Conservation (phyloP, 2,888 invertebrate genomes). For the Microctonus brassicae region DNA sequence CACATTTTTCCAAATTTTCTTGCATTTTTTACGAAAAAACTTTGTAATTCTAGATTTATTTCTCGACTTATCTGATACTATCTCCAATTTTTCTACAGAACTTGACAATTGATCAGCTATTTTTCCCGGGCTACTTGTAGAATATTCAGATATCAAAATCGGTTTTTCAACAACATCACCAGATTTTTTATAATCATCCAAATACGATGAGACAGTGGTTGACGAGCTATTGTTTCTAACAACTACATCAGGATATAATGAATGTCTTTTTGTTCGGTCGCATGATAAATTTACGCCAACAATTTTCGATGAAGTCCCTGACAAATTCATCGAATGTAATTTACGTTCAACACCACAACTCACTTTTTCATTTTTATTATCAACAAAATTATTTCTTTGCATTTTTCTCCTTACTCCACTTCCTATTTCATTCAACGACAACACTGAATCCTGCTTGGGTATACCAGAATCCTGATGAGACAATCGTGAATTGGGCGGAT, state of each 20-base stretch:
- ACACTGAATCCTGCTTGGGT: background rate
- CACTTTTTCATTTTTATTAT: background rate
- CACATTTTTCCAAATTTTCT: background rate
- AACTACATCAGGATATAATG: conserved; percentile 8
- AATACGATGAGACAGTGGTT: background rate
- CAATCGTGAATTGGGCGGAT: conserved; percentile 8
- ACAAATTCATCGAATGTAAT: background rate
- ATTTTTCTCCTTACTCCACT: too few relatives aligned
- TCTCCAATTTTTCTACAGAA: background rate
- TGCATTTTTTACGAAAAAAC: background rate
- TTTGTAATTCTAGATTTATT: background rate
- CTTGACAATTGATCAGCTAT: background rate
- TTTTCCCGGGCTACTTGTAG: background rate
- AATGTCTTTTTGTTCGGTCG: background rate
- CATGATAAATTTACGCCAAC: background rate
- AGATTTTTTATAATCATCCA: background rate
- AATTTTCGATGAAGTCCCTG: background rate
- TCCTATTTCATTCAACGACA: too few relatives aligned
- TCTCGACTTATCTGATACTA: background rate
- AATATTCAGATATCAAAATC: too few relatives aligned
- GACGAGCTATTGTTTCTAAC: background rate
- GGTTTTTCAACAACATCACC: background rate
- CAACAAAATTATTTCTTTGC: background rate
- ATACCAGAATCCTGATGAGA: too few relatives aligned
- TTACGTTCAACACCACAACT: background rate